Evolutionary conservation across 92 coral and sea anemone species (phyloP), one percentile per base, ranked within the genome.

Genomic region (Hydrozoanthus gracilis): DNA sequence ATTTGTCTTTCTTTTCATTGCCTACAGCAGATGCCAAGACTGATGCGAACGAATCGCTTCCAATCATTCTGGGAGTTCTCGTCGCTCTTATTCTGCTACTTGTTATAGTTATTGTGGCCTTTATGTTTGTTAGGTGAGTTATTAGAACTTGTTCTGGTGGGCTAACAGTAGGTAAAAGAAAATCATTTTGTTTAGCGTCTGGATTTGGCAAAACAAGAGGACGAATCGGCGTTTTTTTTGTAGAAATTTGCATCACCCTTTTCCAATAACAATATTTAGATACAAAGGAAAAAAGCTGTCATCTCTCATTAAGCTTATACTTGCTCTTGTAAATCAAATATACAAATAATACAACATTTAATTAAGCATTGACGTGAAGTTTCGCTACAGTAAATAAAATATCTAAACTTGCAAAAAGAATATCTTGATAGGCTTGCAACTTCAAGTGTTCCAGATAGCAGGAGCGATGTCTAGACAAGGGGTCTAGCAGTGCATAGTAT

Each of bases 401-500:
- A 60, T 18, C 67, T 60, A 60, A 60, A 60, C n/a, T 11, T 60
- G 39, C 39, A 67, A 71, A 71, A 71, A 44, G 55, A 52, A 71
- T 44, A 71, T 71, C 52, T 71, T 71, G 76, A 71, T 12, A 71
- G 52, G 76, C 76, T 71, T 71, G 76, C 76, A 9, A 71, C 76
- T 71, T 71, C 18, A 71, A 71, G 52, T 71, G 54, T 71, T 71
- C 46, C 76, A 71, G 51, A 45, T 52, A 71, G 44, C 52, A 46
- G 76, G 76, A 71, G 49, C 48, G 76, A 71, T 71, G 76, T 71
- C 52, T 71, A 71, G 52, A 71, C 76, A 71, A 71, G 76, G 46
- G 52, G 46, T 71, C 76, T 71, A 73, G 77, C 54, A 73, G 77
- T 73, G 77, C 77, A 73, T 46, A 56, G 77, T 73, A 73, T 73